Conservation (phyloP, 2,113 vertebrate genomes). For the Phyllostomus discolor region DNA sequence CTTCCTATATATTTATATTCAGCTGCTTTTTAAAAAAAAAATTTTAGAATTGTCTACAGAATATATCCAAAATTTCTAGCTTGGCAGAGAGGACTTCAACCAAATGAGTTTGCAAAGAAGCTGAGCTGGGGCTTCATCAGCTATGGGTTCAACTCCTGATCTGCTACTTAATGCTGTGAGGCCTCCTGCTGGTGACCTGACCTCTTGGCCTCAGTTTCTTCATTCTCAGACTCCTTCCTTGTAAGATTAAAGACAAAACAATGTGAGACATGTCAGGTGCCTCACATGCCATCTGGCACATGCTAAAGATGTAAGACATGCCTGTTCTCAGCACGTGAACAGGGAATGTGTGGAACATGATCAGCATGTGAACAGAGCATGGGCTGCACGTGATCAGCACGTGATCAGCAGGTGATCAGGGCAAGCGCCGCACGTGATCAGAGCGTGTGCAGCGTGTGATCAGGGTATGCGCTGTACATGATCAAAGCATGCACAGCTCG, state of each 20-base stretch:
- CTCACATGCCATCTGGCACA: background rate
- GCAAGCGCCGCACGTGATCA: no score
- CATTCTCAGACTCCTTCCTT: background rate
- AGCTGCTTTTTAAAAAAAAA: background rate
- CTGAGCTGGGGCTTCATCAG: background rate
- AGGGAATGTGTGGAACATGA: no score
- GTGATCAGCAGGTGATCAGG: no score
- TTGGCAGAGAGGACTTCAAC: background rate
- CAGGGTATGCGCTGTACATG: no score
- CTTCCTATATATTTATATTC: background rate
- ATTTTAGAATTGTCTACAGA: background rate
- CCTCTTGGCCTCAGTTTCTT: background rate
- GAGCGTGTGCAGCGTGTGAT: no score
- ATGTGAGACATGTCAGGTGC: background rate
- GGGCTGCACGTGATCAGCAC: no score
- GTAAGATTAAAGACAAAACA: background rate
- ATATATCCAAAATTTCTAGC: background rate
- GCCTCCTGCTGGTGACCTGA: background rate
- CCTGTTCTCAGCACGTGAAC: background rate
- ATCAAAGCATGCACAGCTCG: no score
- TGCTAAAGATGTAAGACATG: background rate
- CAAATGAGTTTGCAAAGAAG: background rate
- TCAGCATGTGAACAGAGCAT: no score
- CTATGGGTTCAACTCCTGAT: background rate
- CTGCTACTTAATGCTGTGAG: background rate